Evolutionary conservation across 2,797 vertebrate species (phyloP), one percentile per base, ranked within the genome.

Genomic region (Hozukius guyotensis): DNA sequence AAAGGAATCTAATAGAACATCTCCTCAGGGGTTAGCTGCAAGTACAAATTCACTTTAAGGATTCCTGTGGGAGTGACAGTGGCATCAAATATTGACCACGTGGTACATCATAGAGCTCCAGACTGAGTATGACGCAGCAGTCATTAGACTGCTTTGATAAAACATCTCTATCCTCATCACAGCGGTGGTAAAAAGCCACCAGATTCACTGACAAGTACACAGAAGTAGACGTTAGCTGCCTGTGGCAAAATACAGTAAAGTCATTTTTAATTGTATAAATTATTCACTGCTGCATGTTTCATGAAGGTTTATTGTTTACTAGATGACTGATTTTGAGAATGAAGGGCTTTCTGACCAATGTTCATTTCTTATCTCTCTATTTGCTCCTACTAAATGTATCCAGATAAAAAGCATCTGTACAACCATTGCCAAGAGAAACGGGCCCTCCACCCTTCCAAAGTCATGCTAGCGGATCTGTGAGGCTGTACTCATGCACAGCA

Each of bases 1-100:
- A 88, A 93, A 92, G 88, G 91, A 95, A 96, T 96, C 92, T 93
- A 96, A 96, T 96, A 95, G 81, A 91, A 90, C 85, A 82, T 93
- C 90, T 93, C 94, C 90, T 87, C 24, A 10, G 93, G 93, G 93
- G 78, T 86, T 86, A 62, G 82, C 69, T 90, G 89, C 78, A 77
- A 87, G 89, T 91, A 91, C 86, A 94, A 93, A 95, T 93, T 83
- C 90, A 90, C 91, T 94, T 95, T 86, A 67, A 84, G 89, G 81
- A 93, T 91, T 95, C 93, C 93, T 89, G 72, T 80, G 91, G 93
- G 94, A 92, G 81, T 24, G 77, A 67, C 80, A 55, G 77, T 74
- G 86, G 89, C 88, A 93, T 94, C 90, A 93, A 88, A 90, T 81
- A 87, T 77, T 84, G 77, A 89, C 90, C 91, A 92, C 59, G 83